Evolutionary conservation across 2,797 vertebrate species (phyloP).

Genomic region (Phaenicophaeus curvirostris): DNA sequence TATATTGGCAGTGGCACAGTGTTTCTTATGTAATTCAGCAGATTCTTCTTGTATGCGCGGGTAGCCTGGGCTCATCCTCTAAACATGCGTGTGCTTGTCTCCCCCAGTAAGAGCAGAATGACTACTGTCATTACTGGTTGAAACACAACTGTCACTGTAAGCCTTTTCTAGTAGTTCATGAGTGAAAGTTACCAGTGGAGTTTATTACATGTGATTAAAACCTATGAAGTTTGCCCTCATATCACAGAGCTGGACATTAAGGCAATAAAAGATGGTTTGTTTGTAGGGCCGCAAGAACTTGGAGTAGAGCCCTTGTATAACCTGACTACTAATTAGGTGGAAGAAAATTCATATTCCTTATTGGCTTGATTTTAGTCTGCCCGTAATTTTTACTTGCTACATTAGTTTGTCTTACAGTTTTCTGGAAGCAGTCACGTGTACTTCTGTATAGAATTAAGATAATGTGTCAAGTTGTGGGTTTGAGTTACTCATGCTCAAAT

Average conservation of each 20-base stretch:
- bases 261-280: background rate
- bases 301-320: background rate
- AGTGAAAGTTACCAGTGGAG: background rate
- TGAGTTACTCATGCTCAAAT: background rate
- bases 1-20: background rate
- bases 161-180: background rate
- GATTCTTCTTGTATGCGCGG: background rate
- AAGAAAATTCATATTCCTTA: background rate
- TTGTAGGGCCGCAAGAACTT: background rate
- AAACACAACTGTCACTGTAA: background rate
- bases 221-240: background rate
- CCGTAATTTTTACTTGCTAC: background rate
- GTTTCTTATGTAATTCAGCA: background rate
- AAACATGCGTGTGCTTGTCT: rapidly evolving
- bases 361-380: background rate
- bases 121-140: background rate
- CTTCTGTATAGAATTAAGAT: background rate
- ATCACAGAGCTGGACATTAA: background rate
- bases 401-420: background rate
- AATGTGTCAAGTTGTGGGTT: background rate
- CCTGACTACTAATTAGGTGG: background rate
- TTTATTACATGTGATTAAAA: background rate
- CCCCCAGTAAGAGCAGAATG: background rate
- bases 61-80: background rate
- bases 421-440: background rate